These are phyloP conservation scores for Parascotia fuliginaria DNA, from an alignment of 2,888 invertebrate species.

Conservation along the genomic window DNA sequence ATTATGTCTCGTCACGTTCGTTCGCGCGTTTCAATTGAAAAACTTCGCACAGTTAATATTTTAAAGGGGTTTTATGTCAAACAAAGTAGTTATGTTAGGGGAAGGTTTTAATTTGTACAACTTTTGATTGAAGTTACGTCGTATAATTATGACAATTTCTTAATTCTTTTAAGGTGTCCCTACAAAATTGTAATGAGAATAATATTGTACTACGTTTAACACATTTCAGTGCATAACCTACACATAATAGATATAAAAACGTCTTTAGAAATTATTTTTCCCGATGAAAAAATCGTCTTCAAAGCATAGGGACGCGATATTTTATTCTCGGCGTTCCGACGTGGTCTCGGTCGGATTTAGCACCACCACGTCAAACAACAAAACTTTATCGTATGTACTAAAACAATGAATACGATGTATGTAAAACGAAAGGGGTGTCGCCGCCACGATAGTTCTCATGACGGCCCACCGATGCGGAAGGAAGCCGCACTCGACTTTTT, in stretches of 20 bases:
- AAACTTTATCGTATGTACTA: constrained; percentile 79
- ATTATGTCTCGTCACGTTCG: constrained; percentile 70
- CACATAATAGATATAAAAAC: no score
- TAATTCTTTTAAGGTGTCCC: no score
- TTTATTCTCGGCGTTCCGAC: constrained; percentile 50
- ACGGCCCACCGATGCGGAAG: constrained; percentile 81
- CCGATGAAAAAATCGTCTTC: constrained; percentile 40
- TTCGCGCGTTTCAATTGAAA: constrained; percentile 41
- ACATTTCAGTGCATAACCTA: no score
- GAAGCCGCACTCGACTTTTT: constrained; percentile 83
- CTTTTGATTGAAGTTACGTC: constrained; percentile 9
- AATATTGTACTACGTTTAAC: no score
- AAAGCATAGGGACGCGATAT: constrained; percentile 46
- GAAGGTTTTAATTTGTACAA: constrained; percentile 22
- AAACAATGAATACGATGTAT: constrained; percentile 84
- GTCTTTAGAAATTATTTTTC: no score
- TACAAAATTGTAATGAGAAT: no score
- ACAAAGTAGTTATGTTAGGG: constrained; percentile 18
- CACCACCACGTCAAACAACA: constrained; percentile 69
- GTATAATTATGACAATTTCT: neutral
- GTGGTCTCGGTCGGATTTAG: constrained; percentile 57
- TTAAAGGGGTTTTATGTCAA: constrained; percentile 33
- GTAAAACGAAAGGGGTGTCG: constrained; percentile 82
- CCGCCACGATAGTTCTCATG: constrained; percentile 78
- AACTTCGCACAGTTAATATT: constrained; percentile 37